Evolutionary conservation across 1,140 invertebrate genomes (phyloP).

Genomic region (Spodoptera litura): DNA sequence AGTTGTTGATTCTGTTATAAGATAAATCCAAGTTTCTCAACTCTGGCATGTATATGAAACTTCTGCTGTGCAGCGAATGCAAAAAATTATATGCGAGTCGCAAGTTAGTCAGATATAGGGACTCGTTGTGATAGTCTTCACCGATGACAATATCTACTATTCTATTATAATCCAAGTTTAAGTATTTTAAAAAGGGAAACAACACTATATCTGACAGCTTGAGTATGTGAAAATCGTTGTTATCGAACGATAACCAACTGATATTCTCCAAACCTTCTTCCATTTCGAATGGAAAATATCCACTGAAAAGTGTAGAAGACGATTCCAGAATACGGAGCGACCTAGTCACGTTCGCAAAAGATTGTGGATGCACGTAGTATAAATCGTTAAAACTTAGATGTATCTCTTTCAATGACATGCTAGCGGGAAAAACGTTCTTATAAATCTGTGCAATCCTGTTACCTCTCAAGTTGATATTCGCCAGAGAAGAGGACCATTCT

Average conservation of each 20-base stretch:
- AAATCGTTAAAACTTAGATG: slow-evolving; percentile 96
- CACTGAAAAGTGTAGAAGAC: slow-evolving; percentile 93
- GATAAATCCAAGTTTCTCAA: slow-evolving; percentile 90
- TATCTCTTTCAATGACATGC: slow-evolving; percentile 92
- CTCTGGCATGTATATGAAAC: slow-evolving; percentile 88
- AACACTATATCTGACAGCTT: slow-evolving; percentile 87
- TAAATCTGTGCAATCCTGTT: slow-evolving; percentile 93
- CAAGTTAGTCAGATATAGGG: slow-evolving; percentile 92
- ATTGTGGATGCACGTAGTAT: slow-evolving; percentile 90
- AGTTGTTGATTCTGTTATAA: slow-evolving; percentile 89
- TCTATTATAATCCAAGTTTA: slow-evolving; percentile 95
- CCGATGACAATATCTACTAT: slow-evolving; percentile 88
- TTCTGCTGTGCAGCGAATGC: slow-evolving; percentile 87
- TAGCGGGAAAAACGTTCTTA: slow-evolving; percentile 89
- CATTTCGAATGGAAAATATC: slow-evolving; percentile 91
- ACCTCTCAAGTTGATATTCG: slow-evolving; percentile 93
- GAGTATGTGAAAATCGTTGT: slow-evolving; percentile 93
- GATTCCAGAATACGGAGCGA: slow-evolving; percentile 93
- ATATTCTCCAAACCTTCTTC: slow-evolving; percentile 89
- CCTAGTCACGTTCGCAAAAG: slow-evolving; percentile 91
- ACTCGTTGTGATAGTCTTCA: slow-evolving; percentile 89
- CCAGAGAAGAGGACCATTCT: slow-evolving; percentile 92
- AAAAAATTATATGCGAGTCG: slow-evolving; percentile 92
- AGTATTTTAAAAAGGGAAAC: slow-evolving; percentile 91
- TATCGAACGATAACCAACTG: slow-evolving; percentile 94